A percentile compares a stretch with the other conserved stretches of the same genome.
phyloP scores from a whole-genome alignment of 2,113 vertebrate genomes.

The Callocephalon fimbriatum region DNA sequence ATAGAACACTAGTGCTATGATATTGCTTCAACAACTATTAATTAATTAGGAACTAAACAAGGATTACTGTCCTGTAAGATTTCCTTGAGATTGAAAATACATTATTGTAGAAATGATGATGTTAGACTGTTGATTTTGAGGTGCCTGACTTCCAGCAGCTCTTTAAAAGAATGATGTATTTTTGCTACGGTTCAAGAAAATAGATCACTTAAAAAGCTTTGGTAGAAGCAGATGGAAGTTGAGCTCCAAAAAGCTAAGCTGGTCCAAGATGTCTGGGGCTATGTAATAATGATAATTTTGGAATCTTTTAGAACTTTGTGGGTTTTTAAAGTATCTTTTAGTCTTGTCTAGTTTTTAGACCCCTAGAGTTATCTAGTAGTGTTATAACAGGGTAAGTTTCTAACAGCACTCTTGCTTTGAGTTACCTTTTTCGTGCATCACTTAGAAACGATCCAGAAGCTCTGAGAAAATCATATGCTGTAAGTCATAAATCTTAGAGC shows the following conservation, averaged over 20 bases:
- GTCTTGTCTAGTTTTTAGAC: background rate
- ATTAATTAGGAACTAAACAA: background rate
- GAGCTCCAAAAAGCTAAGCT: background rate
- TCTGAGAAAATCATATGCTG: background rate
- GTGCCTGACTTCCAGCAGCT: background rate
- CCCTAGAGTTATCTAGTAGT: background rate
- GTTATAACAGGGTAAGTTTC: background rate
- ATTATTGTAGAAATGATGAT: background rate
- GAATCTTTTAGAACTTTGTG: background rate
- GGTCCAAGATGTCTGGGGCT: background rate
- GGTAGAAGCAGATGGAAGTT: background rate
- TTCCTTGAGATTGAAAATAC: background rate
- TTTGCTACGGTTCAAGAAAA: background rate
- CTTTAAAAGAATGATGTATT: background rate
- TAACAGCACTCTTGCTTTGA: background rate
- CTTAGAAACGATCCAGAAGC: background rate
- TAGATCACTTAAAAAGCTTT: background rate
- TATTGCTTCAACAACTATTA: background rate
- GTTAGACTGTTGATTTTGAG: background rate
- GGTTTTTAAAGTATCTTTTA: background rate
- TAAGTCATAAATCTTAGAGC: background rate
- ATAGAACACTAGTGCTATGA: background rate
- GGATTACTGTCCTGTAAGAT: background rate
- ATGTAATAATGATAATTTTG: background rate
- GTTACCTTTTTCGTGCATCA: background rate